Conservation (phyloP, 2,113 vertebrate genomes). For the Ciconia boyciana region DNA sequence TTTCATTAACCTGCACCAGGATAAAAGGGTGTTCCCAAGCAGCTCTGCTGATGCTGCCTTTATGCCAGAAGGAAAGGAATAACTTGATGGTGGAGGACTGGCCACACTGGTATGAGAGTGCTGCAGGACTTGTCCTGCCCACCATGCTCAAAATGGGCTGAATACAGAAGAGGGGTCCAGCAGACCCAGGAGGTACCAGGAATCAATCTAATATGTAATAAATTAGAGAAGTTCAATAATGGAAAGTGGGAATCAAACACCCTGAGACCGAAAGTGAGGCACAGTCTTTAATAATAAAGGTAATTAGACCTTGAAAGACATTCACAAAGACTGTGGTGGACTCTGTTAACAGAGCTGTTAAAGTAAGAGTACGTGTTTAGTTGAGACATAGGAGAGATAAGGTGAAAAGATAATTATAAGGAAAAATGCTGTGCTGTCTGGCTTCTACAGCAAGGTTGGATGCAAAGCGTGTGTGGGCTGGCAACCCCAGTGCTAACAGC, state of each 20-base stretch:
- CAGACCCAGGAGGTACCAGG: background rate
- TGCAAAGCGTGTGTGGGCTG: background rate
- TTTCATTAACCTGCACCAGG: background rate
- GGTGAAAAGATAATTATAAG: background rate
- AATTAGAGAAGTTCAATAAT: background rate
- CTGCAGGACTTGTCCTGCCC: background rate
- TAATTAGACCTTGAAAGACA: background rate
- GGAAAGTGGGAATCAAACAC: background rate
- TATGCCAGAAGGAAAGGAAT: background rate
- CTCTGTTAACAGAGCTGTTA: background rate
- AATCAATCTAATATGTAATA: background rate
- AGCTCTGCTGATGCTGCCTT: background rate
- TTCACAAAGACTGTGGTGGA: background rate
- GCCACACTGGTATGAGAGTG: background rate
- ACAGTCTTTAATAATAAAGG: background rate
- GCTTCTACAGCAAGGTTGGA: background rate
- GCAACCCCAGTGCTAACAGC: background rate
- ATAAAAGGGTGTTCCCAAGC: background rate
- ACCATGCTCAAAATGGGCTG: background rate
- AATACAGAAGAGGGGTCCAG: background rate
- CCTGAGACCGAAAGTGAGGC: background rate
- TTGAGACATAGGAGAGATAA: background rate
- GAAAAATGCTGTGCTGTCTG: background rate
- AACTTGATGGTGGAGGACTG: background rate
- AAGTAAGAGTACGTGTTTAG: background rate